Base-by-base conservation (phyloP, 2,888 invertebrate species). In the Drosophila meridionalis region DNA sequence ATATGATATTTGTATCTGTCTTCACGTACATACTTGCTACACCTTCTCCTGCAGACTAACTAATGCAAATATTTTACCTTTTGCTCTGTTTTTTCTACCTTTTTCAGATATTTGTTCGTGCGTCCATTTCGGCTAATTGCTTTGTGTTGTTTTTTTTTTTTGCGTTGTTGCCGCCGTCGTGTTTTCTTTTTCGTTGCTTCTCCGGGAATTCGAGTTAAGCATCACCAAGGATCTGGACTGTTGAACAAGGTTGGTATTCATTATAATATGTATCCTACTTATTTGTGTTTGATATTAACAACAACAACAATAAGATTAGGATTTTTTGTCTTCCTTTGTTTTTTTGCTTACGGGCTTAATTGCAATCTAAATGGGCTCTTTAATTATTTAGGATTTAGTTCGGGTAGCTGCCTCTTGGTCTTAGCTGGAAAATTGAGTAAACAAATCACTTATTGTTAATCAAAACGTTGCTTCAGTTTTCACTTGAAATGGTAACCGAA, bases 41-140 rank as follows among this genome's bases (percentile, higher is more conserved):
- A 73, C 82, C 78, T 69, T 81, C 45, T 12, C 28, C 66, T 64
- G 42, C 38, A 48, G 38, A 53, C 57, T 60, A 55, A 74, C 81
- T 90, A 90, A 90, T 89, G 89, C 89, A 86, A 87, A 90, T 89
- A 89, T 81, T 80, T 78, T 50, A 78, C 66, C 64, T 84, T 59
- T 76, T 75, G 59, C 69, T 83, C 69, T 82, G 56, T 75, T 73
- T 74, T 30, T 38, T 36, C 20, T 26, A 3, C 28, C 5, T 42
- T 70, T 68, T 88, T 42, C 89, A 85, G 85, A 88, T 67, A 77
- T 71, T 73, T 71, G 66, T 69, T 85, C 89, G 79, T 85, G 83
- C 90, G 89, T 83, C 66, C 78, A 73, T 80, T 86, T 75, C 66
- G 70, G 90, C 90, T 89, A 85, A 84, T 90, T 84, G 84, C 84